phyloP scores from a whole-genome alignment of 2,888 invertebrate species.

The Xylota sylvarum region DNA sequence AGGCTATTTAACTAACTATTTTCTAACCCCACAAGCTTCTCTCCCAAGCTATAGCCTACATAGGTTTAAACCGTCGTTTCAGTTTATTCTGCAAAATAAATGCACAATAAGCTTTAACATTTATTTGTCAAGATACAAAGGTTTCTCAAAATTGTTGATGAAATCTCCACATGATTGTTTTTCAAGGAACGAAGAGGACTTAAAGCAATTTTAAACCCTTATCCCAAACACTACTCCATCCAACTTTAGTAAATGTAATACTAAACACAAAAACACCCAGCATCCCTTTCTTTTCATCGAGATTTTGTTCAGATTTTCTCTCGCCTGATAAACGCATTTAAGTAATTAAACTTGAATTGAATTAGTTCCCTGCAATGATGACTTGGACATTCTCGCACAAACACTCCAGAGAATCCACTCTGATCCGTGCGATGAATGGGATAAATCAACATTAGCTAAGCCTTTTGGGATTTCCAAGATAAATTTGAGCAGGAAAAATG shows the following conservation, averaged over 20 bases:
- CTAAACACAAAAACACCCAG: neutral
- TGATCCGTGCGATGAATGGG: constrained; percentile 39
- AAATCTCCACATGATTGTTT: too few species aligned
- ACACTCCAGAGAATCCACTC: constrained; percentile 18
- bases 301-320: constrained; percentile 2
- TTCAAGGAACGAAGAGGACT: too few species aligned
- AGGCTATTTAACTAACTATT: too few species aligned
- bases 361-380: constrained; percentile 47
- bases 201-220: too few species aligned
- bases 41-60: too few species aligned
- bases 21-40: too few species aligned
- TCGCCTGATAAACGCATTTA: constrained; percentile 52
- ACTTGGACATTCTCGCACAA: constrained; percentile 53
- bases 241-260: neutral
- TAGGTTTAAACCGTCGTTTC: too few species aligned
- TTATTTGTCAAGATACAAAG: too few species aligned
- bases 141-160: too few species aligned
- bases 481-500: constrained; percentile 18
- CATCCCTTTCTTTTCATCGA: constrained; percentile 4
- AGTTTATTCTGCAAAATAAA: too few species aligned
- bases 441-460: constrained; percentile 63
- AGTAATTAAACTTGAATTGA: constrained; percentile 65
- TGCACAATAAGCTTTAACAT: too few species aligned
- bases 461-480: constrained; percentile 40
- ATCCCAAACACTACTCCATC: neutral